A percentile compares a stretch with the other conserved stretches of the same genome.
phyloP scores from a whole-genome alignment of 1,140 invertebrate species.

The Glossosoma conforme region DNA sequence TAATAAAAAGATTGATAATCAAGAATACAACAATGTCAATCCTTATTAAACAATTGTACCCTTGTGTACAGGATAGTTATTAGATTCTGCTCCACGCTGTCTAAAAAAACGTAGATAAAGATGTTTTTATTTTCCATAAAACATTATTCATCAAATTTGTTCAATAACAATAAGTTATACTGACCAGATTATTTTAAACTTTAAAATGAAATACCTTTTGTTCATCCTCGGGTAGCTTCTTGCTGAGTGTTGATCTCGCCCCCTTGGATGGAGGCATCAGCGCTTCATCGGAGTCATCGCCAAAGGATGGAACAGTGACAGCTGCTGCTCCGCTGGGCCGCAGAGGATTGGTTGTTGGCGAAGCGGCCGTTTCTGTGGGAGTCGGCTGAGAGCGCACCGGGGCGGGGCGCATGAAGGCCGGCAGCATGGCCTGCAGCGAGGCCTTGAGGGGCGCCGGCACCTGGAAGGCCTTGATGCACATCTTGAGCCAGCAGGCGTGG shows the following conservation, averaged over 20 bases:
- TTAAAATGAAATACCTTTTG: slow-evolving; percentile 28
- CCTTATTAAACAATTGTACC: too few relatives aligned
- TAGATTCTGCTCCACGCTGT: too few relatives aligned
- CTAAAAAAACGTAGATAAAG: too few relatives aligned
- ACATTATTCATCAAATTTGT: too few relatives aligned
- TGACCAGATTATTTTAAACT: slow-evolving; percentile 33
- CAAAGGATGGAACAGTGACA: not conserved
- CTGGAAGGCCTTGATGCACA: slow-evolving; percentile 74
- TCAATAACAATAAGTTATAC: too few relatives aligned
- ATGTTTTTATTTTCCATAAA: too few relatives aligned
- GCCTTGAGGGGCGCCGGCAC: slow-evolving; percentile 62
- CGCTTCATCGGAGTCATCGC: too few relatives aligned
- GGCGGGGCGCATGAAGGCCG: slow-evolving; percentile 46
- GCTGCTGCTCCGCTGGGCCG: not conserved
- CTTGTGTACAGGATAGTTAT: too few relatives aligned
- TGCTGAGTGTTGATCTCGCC: slow-evolving; percentile 26
- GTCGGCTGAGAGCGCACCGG: slow-evolving; percentile 29
- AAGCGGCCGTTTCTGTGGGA: slow-evolving; percentile 3
- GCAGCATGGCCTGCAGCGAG: slow-evolving; percentile 59
- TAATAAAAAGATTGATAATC: not conserved
- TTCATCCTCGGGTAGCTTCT: slow-evolving; percentile 30
- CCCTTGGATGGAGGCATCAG: slow-evolving; percentile 37
- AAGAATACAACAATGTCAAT: slow-evolving; percentile 10
- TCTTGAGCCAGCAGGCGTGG: slow-evolving; percentile 82
- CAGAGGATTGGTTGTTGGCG: slow-evolving; percentile 3